Evolutionary conservation across 2,113 vertebrate species (phyloP), one percentile per base, ranked within the genome.

Genomic region (Callipepla californica): DNA sequence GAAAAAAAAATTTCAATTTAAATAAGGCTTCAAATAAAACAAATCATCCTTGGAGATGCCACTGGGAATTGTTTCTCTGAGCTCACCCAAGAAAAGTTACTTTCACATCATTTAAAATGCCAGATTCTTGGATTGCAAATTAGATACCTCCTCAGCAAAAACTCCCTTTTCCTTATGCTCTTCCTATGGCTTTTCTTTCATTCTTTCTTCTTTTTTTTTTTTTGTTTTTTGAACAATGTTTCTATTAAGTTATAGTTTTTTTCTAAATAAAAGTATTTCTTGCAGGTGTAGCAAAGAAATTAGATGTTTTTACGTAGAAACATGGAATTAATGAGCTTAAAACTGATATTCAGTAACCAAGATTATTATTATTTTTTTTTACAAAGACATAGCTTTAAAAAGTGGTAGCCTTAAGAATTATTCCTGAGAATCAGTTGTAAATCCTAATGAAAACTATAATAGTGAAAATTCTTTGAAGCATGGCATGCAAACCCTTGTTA

Each of bases 1-100:
- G 85, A 20, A 85, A 80, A 17, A 91, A 80, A 36, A 23, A 59
- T 83, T 38, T 82, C 40, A 92, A 95, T 95, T 96, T 87, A 94
- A 93, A 96, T 94, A 96, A 89, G 34, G 38, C 59, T 95, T 95
- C 85, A 88, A 88, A 91, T 82, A 92, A 92, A 94, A 93, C 22
- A 76, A 85, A 9, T 72, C 15, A 18, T 57, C n/a, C 34, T 59
- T 62, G 28, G 58, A 73, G 66, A 92, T 66, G 8, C 13, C 26
- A 65, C 3, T 66, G 45, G 61, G 34, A 86, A 79, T 36, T 4
- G 2, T 69, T 82, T 6, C 50, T 66, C 76, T 68, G 11, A 87
- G 11, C 22, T 90, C 11, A 78, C 5, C 13, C 22, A 51, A 65
- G 30, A 78, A 95, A 88, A 80, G 78, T 7, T 25, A 68, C 5